Conservation (phyloP, 2,113 vertebrate species). For the Taurulus bubalis region DNA sequence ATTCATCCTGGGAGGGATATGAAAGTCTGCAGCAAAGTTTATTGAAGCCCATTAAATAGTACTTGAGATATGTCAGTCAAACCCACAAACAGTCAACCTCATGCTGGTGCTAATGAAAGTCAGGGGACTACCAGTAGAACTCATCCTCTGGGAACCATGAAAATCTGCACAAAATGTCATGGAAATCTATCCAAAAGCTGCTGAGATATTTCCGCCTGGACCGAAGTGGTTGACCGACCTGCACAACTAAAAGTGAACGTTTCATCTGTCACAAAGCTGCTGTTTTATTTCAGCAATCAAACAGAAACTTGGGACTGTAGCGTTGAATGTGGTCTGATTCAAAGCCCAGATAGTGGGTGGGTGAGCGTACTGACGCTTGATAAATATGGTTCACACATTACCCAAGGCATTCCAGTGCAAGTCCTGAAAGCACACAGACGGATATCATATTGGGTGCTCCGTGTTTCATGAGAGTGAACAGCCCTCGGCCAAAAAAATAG, state of each 20-base stretch:
- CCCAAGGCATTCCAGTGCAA: constrained; percentile 54
- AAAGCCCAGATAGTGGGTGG: constrained; percentile 59
- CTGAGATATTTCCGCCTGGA: constrained; percentile 14
- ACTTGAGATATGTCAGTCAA: neutral
- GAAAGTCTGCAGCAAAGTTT: neutral
- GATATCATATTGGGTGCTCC: constrained; percentile 58
- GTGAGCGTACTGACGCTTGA: constrained; percentile 44
- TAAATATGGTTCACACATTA: constrained; percentile 72
- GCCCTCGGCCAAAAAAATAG: constrained; percentile 47
- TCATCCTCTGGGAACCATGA: neutral
- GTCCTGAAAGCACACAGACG: constrained; percentile 52
- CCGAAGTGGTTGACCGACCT: constrained; percentile 1
- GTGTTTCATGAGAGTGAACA: constrained; percentile 28
- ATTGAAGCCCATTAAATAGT: neutral
- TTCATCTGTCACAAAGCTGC: constrained; percentile 24
- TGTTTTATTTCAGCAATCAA: constrained; percentile 47
- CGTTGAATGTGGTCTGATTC: constrained; percentile 54
- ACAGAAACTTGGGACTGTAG: constrained; percentile 19
- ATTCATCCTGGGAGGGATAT: neutral
- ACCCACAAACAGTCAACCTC: constrained; percentile 7
- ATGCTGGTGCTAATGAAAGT: neutral
- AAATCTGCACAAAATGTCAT: neutral
- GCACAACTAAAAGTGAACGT: neutral
- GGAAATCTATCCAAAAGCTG: neutral
- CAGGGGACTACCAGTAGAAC: neutral